A percentile compares a stretch with the other conserved stretches of the same genome.
These are phyloP conservation scores for Mallateleia sp. DNA, from an alignment of 2,888 invertebrate species.

Conservation along the genomic window DNA sequence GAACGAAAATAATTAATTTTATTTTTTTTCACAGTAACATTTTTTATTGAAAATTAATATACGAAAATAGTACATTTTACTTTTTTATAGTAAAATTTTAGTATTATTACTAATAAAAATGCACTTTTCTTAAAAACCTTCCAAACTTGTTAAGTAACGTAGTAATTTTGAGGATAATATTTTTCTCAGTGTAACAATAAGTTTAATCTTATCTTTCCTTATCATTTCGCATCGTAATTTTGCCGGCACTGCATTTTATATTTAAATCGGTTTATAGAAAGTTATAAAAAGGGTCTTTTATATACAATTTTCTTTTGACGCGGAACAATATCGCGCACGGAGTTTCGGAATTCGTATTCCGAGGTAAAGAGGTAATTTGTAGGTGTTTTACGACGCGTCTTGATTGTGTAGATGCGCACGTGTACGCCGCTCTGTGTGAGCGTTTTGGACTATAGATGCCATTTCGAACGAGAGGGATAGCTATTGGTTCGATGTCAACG, in stretches of 20 bases:
- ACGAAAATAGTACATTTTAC: no score
- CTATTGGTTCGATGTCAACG: slow-evolving; percentile 82
- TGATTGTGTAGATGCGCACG: slow-evolving; percentile 4
- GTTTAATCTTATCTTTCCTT: neutral
- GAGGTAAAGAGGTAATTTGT: slow-evolving; percentile 46
- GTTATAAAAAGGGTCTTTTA: slow-evolving; percentile 11
- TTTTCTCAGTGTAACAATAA: no score
- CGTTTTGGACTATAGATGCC: slow-evolving; percentile 60
- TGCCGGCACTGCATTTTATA: neutral
- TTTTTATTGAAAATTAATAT: no score
- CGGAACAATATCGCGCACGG: slow-evolving; percentile 10
- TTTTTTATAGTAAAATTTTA: no score
- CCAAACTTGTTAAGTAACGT: no score
- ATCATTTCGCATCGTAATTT: neutral
- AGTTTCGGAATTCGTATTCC: slow-evolving; percentile 45
- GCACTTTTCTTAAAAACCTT: no score
- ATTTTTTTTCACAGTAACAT: no score
- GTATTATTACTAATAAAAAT: no score
- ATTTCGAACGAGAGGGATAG: slow-evolving; percentile 65
- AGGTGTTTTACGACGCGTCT: slow-evolving; percentile 40
- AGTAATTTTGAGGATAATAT: no score
- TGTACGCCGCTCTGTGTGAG: slow-evolving; percentile 22
- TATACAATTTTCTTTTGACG: slow-evolving; percentile 48
- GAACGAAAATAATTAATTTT: no score
- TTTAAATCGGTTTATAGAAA: slow-evolving; percentile 1